Evolutionary conservation across 2,797 vertebrate species (phyloP), one percentile per base, ranked within the genome.

Genomic region (Antennarius maculatus): DNA sequence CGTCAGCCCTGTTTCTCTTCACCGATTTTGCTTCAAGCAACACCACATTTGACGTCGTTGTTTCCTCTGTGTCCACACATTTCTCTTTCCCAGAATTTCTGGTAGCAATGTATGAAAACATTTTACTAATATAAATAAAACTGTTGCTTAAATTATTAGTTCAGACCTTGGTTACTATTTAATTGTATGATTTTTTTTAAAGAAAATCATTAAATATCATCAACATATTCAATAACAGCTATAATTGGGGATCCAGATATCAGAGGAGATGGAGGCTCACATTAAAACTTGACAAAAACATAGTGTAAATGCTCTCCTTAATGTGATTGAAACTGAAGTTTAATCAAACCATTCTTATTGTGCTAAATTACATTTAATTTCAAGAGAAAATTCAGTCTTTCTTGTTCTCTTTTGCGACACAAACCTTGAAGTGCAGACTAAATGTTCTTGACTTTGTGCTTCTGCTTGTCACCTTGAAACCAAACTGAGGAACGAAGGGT

Each of bases 1-100:
- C 73, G 83, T 83, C 86, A 88, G 75, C 73, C 63, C 72, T 76
- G 82, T 87, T 83, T 74, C 82, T 65, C 86, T 82, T 76, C 82
- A 70, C 74, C 81, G 81, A 28, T 61, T 85, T 78, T 85, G 77
- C 86, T 75, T 80, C 79, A 73, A 74, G 72, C 66, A 17, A n/a
- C 74, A 80, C 74, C 61, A 71, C 74, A 46, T 73, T 81, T 87
- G 79, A 86, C 82, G 66, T 79, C 80, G 81, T 61, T 59, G 66
- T 79, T 73, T 68, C 55, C 27, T 66, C 60, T 23, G 66, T 43
- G 67, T 74, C 18, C 34, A 42, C 54, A 48, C 72, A 42, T 46
- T 59, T 65, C 50, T 74, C 62, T 82, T 73, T 55, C 37, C 66
- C 71, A 67, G 73, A 82, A 61, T 62, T 53, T 74, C 29, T 72